Evolutionary conservation across 35 echinoderm and acorn worm genomes (phyloP).

Genomic region (Heliocidaris erythrogramma): DNA sequence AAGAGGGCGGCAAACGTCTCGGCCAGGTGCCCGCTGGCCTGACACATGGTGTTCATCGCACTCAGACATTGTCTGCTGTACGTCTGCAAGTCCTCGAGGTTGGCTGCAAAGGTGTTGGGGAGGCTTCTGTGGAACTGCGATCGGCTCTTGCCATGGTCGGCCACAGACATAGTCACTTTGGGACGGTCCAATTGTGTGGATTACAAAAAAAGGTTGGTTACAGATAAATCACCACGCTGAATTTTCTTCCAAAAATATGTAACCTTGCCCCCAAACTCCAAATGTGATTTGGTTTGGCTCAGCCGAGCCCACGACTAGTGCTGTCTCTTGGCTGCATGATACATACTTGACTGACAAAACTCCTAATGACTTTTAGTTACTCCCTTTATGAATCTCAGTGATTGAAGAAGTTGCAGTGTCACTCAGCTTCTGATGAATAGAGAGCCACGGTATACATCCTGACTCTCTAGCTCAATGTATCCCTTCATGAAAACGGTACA

Average conservation of each 20-base stretch:
- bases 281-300: background rate
- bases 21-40: constrained; percentile 62
- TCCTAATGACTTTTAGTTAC: background rate
- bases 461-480: background rate
- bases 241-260: background rate
- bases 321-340: background rate
- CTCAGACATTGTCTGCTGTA: constrained; percentile 63
- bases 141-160: constrained; percentile 44
- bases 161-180: constrained; percentile 7
- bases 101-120: constrained; percentile 66
- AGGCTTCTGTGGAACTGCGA: constrained; percentile 73
- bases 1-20: constrained; percentile 67
- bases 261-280: background rate
- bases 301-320: background rate
- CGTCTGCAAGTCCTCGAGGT: constrained; percentile 67
- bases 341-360: background rate
- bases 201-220: background rate
- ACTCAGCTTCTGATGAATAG: background rate
- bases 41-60: constrained; percentile 68
- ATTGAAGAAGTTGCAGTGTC: background rate
- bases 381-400: background rate
- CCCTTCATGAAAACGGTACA: background rate
- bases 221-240: background rate
- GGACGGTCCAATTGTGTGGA: background rate
- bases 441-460: background rate